A percentile compares a stretch with the other conserved stretches of the same genome.
Evolutionary conservation across 2,797 vertebrate genomes (phyloP).

Genomic region (Tragopan temminckii): DNA sequence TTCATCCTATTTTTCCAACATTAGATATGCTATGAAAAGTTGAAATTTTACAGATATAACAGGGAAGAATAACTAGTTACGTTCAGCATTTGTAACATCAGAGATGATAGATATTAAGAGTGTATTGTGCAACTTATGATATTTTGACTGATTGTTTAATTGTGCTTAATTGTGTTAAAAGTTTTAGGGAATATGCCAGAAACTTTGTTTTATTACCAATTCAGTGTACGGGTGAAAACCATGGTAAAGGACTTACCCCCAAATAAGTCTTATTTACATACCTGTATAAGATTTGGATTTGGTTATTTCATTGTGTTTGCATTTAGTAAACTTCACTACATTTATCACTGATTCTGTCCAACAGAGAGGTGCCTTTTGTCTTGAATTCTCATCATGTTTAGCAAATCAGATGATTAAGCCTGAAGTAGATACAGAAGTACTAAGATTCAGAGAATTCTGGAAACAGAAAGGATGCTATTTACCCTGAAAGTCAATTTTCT

Average conservation of each 20-base stretch:
- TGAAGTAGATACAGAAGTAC: not conserved
- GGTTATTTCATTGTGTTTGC: not conserved
- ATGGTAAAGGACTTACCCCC: not conserved
- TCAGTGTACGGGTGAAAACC: not conserved
- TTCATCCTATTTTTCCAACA: not conserved
- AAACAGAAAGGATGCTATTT: conserved; percentile 5
- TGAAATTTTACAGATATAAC: conserved; percentile 9
- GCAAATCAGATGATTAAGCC: not conserved
- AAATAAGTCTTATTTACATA: not conserved
- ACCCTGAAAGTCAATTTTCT: conserved; percentile 36
- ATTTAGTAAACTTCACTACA: not conserved
- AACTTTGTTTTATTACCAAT: not conserved
- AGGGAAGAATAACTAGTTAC: not conserved
- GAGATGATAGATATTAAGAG: not conserved
- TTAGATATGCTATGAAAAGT: not conserved
- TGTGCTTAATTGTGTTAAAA: not conserved
- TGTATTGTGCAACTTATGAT: not conserved
- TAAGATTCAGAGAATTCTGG: not conserved
- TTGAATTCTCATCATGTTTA: not conserved
- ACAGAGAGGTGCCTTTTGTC: not conserved
- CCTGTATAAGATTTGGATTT: not conserved
- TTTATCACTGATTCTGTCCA: not conserved
- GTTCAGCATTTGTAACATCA: not conserved
- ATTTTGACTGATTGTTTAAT: conserved; percentile 9
- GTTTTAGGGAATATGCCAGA: not conserved